Conservation (phyloP, 1,140 invertebrate species). For the Philotrypesis tridentata region DNA sequence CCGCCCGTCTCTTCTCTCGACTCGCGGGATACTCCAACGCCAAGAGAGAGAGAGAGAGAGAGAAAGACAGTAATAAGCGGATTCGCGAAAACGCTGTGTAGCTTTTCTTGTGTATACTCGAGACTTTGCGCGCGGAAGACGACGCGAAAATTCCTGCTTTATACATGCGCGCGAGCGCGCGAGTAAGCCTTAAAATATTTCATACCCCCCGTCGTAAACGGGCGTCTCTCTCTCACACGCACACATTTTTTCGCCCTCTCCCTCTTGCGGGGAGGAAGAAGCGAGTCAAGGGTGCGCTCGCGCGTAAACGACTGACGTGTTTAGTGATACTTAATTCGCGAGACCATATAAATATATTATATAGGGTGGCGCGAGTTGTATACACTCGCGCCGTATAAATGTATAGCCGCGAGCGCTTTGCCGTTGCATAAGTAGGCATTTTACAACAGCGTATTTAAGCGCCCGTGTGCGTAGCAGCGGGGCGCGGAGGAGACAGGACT, state of each 20-base stretch:
- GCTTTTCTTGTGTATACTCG: too few relatives aligned
- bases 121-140: too few relatives aligned
- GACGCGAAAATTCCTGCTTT: neutral
- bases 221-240: neutral
- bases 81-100: neutral
- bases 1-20: too few relatives aligned
- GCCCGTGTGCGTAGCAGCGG: too few relatives aligned
- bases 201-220: neutral
- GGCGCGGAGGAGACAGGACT: neutral
- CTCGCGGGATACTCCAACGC: too few relatives aligned
- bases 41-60: too few relatives aligned
- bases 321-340: conserved; percentile 6
- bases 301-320: neutral
- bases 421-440: neutral
- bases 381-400: neutral
- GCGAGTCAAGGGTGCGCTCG: neutral
- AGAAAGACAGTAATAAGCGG: neutral
- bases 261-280: neutral
- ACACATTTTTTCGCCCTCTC: too few relatives aligned
- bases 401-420: neutral
- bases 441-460: neutral
- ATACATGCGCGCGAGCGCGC: neutral
- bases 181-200: conserved; percentile 3
- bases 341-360: conserved; percentile 13
- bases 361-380: too few relatives aligned